Base-by-base conservation (phyloP, 2,888 invertebrate genomes). In the Bombylius major region DNA sequence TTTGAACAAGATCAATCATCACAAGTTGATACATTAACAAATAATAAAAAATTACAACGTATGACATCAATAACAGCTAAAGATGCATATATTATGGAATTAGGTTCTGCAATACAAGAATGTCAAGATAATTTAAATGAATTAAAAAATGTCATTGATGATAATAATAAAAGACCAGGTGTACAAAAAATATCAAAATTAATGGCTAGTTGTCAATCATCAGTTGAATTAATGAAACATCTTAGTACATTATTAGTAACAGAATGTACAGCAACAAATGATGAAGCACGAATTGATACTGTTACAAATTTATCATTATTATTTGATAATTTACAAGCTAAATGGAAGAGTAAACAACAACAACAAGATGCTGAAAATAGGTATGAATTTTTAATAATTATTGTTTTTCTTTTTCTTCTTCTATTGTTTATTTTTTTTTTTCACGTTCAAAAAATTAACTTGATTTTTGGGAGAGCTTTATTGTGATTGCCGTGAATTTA, bases 211-310 rank as follows among this genome's bases (percentile, higher is more conserved):
- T 88, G 89, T 60, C 85, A 87, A 65, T 89, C 89, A 8, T 85
- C 86, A 7, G 76, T 90, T 49, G 93, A 93, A 71, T 72, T 91
- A 54, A 82, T 90, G 33, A 84, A 84, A 67, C 91, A 91, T 76
- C 77, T 93, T 49, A 86, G 86, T 56, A 81, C 82, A 59, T 70
- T 89, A 23, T 76, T 93, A 5, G 72, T 86, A 5, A 83, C 83
- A 46, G 90, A 92, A 70, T 89, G 82, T 68, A 81, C 81, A 56
- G 82, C 83, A 31, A 81, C 78, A 2, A 78, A 80, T 60, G 80
- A 82, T 52, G 82, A 84, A 64, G 85, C 87, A 0, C 79, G 81
- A 72, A 75, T 80, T 49, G 78, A 80, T 61, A 78, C 83, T 71
- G 82, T 90, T 12, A 77, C 80, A 62, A 77, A 79, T 58, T 75